These are phyloP conservation scores for Mallateleia sp. DNA, from an alignment of 2,888 invertebrate genomes.

Conservation along the genomic window DNA sequence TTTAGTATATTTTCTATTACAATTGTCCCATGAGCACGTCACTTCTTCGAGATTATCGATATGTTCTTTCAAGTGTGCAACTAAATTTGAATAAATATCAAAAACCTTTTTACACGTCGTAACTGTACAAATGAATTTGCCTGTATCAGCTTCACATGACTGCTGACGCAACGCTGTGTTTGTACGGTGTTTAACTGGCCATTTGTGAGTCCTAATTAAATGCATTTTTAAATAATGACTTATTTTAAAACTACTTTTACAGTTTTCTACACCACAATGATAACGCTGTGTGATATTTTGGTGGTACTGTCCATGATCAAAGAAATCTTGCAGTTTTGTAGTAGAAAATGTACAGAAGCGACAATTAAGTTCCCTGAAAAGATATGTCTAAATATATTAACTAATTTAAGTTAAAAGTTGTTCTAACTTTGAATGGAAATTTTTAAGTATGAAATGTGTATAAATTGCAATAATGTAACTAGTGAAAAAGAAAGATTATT, in stretches of 20 bases:
- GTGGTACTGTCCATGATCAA: constrained; percentile 33
- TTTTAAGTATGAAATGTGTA: no score
- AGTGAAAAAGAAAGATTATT: no score
- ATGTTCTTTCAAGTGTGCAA: constrained; percentile 43
- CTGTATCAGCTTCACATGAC: constrained; percentile 14
- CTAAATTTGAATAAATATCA: constrained; percentile 17
- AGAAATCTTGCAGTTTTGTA: constrained; percentile 1
- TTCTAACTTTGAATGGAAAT: no score
- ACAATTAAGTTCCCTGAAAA: constrained; percentile 25
- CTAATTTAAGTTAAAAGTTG: no score
- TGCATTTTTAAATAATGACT: constrained; percentile 40
- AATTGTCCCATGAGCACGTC: constrained; percentile 27
- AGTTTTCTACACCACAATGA: constrained; percentile 22
- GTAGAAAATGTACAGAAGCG: constrained; percentile 10
- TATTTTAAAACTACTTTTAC: constrained; percentile 16
- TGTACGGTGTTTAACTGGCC: constrained; percentile 37
- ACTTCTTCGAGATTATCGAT: constrained; percentile 36
- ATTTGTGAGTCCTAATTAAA: constrained; percentile 23
- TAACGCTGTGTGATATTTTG: constrained; percentile 20
- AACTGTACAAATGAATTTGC: constrained; percentile 54
- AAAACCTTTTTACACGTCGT: constrained; percentile 42
- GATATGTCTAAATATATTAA: no score
- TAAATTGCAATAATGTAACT: no score
- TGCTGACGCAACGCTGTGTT: not conserved
- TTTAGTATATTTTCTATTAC: constrained; percentile 9